Evolutionary conservation across 2,888 invertebrate species (phyloP).

Genomic region (Alcis repandata): DNA sequence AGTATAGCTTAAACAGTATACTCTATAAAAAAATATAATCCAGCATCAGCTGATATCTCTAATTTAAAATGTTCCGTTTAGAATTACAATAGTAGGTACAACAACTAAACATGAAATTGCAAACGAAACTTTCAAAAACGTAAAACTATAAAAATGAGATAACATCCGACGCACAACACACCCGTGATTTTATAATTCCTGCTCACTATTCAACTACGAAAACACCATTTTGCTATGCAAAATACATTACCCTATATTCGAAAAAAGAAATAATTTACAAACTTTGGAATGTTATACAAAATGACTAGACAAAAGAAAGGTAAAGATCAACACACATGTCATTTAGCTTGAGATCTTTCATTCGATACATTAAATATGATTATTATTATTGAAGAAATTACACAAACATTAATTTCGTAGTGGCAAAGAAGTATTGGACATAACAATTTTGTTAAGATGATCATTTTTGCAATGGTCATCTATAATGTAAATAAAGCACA

Average conservation of each 20-base stretch:
- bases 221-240: constrained; percentile 85
- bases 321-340: constrained; percentile 59
- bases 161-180: constrained; percentile 65
- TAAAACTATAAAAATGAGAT: constrained; percentile 61
- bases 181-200: constrained; percentile 64
- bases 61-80: constrained; percentile 75
- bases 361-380: constrained; percentile 57
- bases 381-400: constrained; percentile 54
- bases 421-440: constrained; percentile 54
- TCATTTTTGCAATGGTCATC: constrained; percentile 41
- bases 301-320: constrained; percentile 81
- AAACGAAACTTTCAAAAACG: constrained; percentile 60
- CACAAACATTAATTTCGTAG: constrained; percentile 52
- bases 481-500: constrained; percentile 56
- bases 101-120: constrained; percentile 60
- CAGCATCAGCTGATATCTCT: constrained; percentile 81
- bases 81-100: constrained; percentile 74
- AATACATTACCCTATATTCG: constrained; percentile 77
- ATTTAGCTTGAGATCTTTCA: constrained; percentile 72
- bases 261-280: constrained; percentile 72
- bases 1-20: constrained; percentile 82
- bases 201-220: constrained; percentile 71
- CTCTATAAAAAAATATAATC: constrained; percentile 85
- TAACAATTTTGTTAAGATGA: constrained; percentile 52
- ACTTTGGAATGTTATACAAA: constrained; percentile 83